Base-by-base conservation (phyloP, 2,113 vertebrate species). In the Thalassoma bifasciatum region DNA sequence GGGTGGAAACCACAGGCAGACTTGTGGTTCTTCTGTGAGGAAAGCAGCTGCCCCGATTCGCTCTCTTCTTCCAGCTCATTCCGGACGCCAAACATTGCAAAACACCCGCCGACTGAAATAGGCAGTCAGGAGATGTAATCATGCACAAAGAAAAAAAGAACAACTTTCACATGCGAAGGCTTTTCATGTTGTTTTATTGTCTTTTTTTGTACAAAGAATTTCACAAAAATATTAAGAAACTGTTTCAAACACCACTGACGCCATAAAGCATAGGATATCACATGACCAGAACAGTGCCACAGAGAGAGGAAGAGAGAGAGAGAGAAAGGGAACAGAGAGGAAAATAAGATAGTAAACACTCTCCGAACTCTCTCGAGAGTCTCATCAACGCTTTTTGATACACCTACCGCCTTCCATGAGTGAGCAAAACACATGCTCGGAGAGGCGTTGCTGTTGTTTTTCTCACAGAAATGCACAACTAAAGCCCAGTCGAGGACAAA, bases 181-280 rank as follows among this genome's bases (percentile, higher is more conserved):
- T 14, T 85, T 88, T 86, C 5, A 82, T 66, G n/a, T 84, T 22
- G 17, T 83, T 91, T 89, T 89, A 89, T 88, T 87, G 74, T 83
- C 49, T 72, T 82, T 87, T 89, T 82, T 86, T 88, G 82, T 92
- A 93, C 85, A 94, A 94, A 93, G 79, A 89, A 90, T 89, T 91
- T 90, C 86, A 92, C 90, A 93, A 93, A 93, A 93, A 92, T 89
- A 88, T 86, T 85, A 86, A 83, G 60, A 79, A 93, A 92, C 76
- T 67, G 81, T 77, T 50, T 60, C 87, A 84, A 47, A 93, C 84
- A 83, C 72, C 86, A 93, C 86, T 71, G 86, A 92, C 84, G 69
- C 82, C 81, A 84, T 81, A 61, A 89, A 92, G 81, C 67, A 68
- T 8, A 73, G 81, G 67, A 87, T 46, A 90, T 80, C 79, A 93